Conservation (phyloP, 1,140 invertebrate genomes). For the Cydia fagiglandana region DNA sequence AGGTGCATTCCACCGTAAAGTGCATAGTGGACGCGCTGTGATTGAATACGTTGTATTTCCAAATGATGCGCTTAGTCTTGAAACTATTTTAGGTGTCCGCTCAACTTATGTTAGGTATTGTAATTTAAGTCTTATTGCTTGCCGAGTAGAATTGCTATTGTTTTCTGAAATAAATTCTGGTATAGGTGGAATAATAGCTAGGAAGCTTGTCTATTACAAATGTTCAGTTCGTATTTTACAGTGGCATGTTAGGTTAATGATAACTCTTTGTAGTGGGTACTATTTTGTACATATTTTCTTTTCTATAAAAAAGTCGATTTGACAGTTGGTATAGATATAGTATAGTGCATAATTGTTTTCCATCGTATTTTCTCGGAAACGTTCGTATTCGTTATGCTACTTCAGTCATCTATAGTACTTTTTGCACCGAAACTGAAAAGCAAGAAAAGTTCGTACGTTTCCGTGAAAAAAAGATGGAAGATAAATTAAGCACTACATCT, state of each 20-base stretch:
- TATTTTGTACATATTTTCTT: too few species aligned
- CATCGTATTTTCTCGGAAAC: too few species aligned
- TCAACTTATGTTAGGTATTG: background rate
- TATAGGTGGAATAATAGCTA: background rate
- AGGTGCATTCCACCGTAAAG: constrained; percentile 14
- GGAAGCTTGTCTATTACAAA: background rate
- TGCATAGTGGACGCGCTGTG: constrained; percentile 7
- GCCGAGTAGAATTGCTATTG: background rate
- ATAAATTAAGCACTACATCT: too few species aligned
- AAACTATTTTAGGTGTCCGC: background rate
- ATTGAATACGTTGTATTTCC: constrained; percentile 25
- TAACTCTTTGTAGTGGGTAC: too few species aligned
- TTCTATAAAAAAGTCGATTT: too few species aligned
- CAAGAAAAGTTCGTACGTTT: too few species aligned
- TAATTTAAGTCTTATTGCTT: constrained; percentile 8
- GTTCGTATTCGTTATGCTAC: too few species aligned
- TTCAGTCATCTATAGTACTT: too few species aligned
- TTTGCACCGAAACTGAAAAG: too few species aligned
- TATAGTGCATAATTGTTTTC: too few species aligned
- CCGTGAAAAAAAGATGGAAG: too few species aligned
- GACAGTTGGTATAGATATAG: too few species aligned
- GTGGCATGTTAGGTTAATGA: background rate
- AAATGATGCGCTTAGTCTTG: constrained; percentile 17
- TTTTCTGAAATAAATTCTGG: background rate
- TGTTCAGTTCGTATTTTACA: background rate